phyloP scores from a whole-genome alignment of 2,888 invertebrate genomes.

The Drosophila leonis region DNA sequence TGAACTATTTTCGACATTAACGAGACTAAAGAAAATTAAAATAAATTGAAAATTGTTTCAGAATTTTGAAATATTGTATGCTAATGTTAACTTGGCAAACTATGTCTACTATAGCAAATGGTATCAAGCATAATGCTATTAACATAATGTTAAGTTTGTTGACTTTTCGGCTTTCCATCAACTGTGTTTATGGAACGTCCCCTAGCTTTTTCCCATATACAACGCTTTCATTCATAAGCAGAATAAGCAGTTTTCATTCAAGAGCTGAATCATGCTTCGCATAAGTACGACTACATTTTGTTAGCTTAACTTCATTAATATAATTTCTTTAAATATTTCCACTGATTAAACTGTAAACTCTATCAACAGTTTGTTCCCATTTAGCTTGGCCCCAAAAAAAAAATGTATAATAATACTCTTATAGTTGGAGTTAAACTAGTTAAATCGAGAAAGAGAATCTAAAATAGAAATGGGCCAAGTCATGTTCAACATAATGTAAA shows the following conservation, averaged over 20 bases:
- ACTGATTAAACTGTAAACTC: constrained; percentile 59
- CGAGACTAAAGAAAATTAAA: no score
- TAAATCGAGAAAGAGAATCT: constrained; percentile 24
- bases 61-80: not conserved
- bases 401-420: constrained; percentile 3
- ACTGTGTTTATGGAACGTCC: constrained; percentile 1
- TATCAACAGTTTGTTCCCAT: constrained; percentile 68
- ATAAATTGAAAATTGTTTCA: no score
- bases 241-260: not conserved
- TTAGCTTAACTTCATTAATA: constrained; percentile 41
- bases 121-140: not conserved
- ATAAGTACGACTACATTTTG: constrained; percentile 12
- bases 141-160: constrained; percentile 3
- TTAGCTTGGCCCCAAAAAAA: constrained; percentile 25
- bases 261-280: constrained; percentile 36
- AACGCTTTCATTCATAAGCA: constrained; percentile 26
- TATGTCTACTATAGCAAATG: not conserved
- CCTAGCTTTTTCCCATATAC: not conserved
- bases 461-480: constrained; percentile 58
- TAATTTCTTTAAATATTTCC: constrained; percentile 29
- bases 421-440: constrained; percentile 33
- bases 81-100: not conserved
- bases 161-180: not conserved
- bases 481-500: constrained; percentile 36
- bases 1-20: no score